A percentile compares a stretch with the other conserved stretches of the same genome.
These are phyloP conservation scores for Tokudaia tokunoshimensis DNA, from an alignment of 2,797 vertebrate species.

Conservation along the genomic window DNA sequence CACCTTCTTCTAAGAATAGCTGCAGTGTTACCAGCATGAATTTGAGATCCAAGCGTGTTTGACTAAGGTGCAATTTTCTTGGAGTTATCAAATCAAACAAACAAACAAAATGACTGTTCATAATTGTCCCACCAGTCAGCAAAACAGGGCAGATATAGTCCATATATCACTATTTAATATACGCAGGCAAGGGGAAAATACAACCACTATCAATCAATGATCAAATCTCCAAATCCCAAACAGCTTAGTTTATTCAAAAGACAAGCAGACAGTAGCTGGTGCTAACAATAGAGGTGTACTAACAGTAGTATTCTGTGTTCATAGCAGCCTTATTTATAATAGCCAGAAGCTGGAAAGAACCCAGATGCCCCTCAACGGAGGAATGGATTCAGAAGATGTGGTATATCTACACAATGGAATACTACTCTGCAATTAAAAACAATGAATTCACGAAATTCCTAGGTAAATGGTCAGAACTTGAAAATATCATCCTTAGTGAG, in stretches of 20 bases:
- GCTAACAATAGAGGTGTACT: too few relatives aligned
- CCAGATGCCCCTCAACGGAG: too few relatives aligned
- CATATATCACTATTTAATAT: background rate
- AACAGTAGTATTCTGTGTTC: background rate
- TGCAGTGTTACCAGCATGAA: rapidly evolving
- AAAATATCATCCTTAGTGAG: too few relatives aligned
- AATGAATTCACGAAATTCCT: too few relatives aligned
- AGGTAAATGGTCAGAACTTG: too few relatives aligned
- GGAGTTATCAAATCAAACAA: background rate
- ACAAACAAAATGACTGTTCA: background rate
- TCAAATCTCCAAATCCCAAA: background rate
- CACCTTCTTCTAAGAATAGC: background rate
- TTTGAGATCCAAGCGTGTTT: background rate
- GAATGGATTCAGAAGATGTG: too few relatives aligned
- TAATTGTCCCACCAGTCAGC: rapidly evolving
- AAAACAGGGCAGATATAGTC: background rate
- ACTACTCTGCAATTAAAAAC: too few relatives aligned
- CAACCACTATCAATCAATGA: background rate
- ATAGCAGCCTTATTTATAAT: too few relatives aligned
- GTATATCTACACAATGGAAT: too few relatives aligned
- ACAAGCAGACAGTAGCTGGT: background rate
- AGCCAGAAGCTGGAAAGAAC: too few relatives aligned
- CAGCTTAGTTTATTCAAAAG: background rate
- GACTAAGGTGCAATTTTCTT: background rate
- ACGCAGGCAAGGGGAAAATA: background rate